Base-by-base conservation (phyloP, 2,797 vertebrate genomes). In the Enteromius unitaeniatus region DNA sequence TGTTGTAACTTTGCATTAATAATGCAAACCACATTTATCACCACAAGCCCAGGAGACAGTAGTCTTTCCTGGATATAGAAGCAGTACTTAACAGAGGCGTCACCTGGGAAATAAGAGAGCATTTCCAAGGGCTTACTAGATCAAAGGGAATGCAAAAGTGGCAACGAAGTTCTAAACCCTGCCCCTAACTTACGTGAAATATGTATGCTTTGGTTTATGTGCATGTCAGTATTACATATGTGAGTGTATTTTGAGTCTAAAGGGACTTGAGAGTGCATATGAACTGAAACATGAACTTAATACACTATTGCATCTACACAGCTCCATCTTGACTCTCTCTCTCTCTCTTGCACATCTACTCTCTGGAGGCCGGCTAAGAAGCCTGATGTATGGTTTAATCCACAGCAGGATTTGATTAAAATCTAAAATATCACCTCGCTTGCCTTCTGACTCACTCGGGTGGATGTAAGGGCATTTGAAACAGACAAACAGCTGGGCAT, bases 1-100 rank as follows among this genome's bases (percentile, higher is more conserved):
- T 67, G 79, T 85, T 84, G 69, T 72, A 79, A 87, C 67, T 83
- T 83, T 84, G 69, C 60, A 84, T 88, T 84, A 88, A 82, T 79
- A 81, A 85, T 86, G 78, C 74, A 86, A 78, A 42, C 26, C 31
- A 45, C 77, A 81, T 82, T 86, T 65, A 85, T 85, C 84, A 84
- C 64, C n/a, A 60, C 3, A n/a, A 53, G 53, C 87, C 69, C 42
- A 23, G 26, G 76, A 87, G 83, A 87, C 26, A 73, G 34, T 49
- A 51, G 45, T 79, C 68, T 82, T 82, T 85, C 79, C 53, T 78
- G 62, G 78, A 83, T 83, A 68, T 60, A 74, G 79, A 49, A 72
- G 75, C 47, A 23, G 60, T 47, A 34, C 79, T 68, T 49, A 80
- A 80, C 60, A 37, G 64, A 67, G 45, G 9, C 17, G 64, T 80